Percentiles rank a stretch among this genome's conserved stretches.
phyloP scores from a whole-genome alignment of 2,797 vertebrate species.

The Coranthus polyacanthus region DNA sequence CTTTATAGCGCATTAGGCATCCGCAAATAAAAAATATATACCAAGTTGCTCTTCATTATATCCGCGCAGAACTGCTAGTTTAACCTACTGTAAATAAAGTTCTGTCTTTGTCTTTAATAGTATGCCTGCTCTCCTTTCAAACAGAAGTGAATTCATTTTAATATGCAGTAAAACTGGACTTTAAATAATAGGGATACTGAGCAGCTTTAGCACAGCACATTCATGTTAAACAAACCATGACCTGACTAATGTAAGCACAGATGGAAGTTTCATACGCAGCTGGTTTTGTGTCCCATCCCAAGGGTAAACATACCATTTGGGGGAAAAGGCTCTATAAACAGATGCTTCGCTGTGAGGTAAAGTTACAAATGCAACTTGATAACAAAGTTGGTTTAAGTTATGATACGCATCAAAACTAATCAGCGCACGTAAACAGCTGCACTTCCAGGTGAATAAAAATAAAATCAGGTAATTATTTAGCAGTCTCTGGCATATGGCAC shows the following conservation, averaged over 20 bases:
- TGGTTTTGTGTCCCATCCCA: slow-evolving; percentile 78
- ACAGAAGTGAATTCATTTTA: slow-evolving; percentile 19
- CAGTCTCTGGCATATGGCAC: not conserved
- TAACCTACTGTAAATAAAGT: not conserved
- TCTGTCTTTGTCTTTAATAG: slow-evolving; percentile 8
- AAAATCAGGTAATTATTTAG: slow-evolving; percentile 19
- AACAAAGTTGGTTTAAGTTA: slow-evolving; percentile 23
- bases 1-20: not conserved
- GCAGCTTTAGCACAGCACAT: slow-evolving; percentile 56
- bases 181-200: slow-evolving; percentile 43
- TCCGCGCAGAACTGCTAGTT: not conserved
- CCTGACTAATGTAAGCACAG: slow-evolving; percentile 82
- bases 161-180: slow-evolving; percentile 26
- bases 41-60: not conserved
- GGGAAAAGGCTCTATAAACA: slow-evolving; percentile 55
- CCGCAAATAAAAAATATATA: too few species aligned
- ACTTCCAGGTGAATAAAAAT: not conserved
- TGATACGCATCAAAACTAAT: slow-evolving; percentile 14
- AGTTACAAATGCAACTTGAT: slow-evolving; percentile 52
- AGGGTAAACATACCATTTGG: slow-evolving; percentile 73
- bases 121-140: not conserved
- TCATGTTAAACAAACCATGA: slow-evolving; percentile 78
- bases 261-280: slow-evolving; percentile 81
- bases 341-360: slow-evolving; percentile 64
- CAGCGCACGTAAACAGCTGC: slow-evolving; percentile 17